These are phyloP conservation scores for Ceyx cyanopectus DNA, from an alignment of 2,113 vertebrate genomes.

Conservation along the genomic window DNA sequence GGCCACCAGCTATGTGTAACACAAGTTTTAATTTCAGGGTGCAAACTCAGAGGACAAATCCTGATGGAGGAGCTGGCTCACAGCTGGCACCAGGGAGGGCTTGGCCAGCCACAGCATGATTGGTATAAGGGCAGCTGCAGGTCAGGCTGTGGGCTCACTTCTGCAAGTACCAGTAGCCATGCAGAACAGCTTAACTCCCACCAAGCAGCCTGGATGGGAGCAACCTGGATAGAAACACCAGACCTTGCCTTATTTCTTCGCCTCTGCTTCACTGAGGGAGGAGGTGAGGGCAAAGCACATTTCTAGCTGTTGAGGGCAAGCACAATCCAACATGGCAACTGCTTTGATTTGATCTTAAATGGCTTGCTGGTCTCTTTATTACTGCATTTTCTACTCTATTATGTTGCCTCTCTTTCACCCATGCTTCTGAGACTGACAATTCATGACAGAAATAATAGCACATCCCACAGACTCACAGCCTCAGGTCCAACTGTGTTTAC, in stretches of 20 bases:
- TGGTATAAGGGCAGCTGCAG: not conserved
- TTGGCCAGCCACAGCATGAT: not conserved
- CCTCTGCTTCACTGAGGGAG: rapidly evolving
- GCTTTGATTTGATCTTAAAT: not conserved
- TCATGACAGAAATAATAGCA: slow-evolving; percentile 21
- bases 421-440: not conserved
- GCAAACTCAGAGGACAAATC: not conserved
- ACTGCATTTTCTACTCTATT: not conserved
- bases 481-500: not conserved
- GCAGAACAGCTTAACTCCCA: not conserved
- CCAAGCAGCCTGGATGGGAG: not conserved
- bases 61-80: not conserved
- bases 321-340: not conserved
- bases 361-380: not conserved
- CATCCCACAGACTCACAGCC: slow-evolving; percentile 12
- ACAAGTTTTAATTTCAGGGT: rapidly evolving
- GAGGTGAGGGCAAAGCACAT: not conserved
- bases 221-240: not conserved
- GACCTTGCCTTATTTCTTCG: not conserved
- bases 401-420: not conserved
- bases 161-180: not conserved
- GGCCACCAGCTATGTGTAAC: not conserved
- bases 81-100: not conserved
- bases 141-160: not conserved
- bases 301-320: not conserved